A percentile compares a stretch with the other conserved stretches of the same genome.
Conservation (phyloP, 30 jellyfish, hydroid and myxozoan genomes). For the Aurelia aurita region DNA sequence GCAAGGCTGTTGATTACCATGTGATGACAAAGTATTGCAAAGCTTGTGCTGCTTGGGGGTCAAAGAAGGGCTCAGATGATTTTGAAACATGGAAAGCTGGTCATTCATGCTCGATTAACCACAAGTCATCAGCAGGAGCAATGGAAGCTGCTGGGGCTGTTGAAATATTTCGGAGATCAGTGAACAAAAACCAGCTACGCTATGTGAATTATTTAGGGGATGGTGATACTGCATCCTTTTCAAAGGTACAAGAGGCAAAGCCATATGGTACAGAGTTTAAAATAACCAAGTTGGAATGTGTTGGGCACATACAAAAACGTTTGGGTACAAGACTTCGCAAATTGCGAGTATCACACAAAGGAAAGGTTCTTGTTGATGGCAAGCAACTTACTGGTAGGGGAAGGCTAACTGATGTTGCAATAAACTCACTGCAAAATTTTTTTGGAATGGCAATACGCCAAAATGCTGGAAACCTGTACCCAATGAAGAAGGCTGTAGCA, state of each 20-base stretch:
- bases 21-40: slow-evolving; percentile 67
- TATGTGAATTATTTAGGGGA: slow-evolving; percentile 47
- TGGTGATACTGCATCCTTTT: slow-evolving; percentile 62
- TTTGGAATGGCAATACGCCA: slow-evolving; percentile 82
- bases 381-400: slow-evolving; percentile 62
- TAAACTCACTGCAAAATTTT: slow-evolving; percentile 75
- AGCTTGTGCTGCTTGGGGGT: slow-evolving; percentile 60
- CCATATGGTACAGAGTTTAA: slow-evolving; percentile 70
- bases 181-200: slow-evolving; percentile 24
- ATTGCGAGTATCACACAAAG: slow-evolving; percentile 41
- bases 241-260: slow-evolving; percentile 25
- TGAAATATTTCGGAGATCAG: slow-evolving; percentile 32
- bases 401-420: slow-evolving; percentile 71
- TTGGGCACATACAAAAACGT: slow-evolving; percentile 82
- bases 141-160: slow-evolving; percentile 71
- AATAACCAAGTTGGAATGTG: slow-evolving; percentile 69
- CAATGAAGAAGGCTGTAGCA: slow-evolving; percentile 76
- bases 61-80: slow-evolving; percentile 29
- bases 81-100: slow-evolving; percentile 48
- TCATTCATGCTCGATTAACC: slow-evolving; percentile 58
- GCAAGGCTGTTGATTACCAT: slow-evolving; percentile 47
- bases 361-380: slow-evolving; percentile 64
- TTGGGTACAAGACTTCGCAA: slow-evolving; percentile 75
- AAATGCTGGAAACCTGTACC: slow-evolving; percentile 51
- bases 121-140: slow-evolving; percentile 66